A percentile compares a stretch with the other conserved stretches of the same genome.
These are phyloP conservation scores for Emesis russula DNA, from an alignment of 2,888 invertebrate species.

Conservation along the genomic window DNA sequence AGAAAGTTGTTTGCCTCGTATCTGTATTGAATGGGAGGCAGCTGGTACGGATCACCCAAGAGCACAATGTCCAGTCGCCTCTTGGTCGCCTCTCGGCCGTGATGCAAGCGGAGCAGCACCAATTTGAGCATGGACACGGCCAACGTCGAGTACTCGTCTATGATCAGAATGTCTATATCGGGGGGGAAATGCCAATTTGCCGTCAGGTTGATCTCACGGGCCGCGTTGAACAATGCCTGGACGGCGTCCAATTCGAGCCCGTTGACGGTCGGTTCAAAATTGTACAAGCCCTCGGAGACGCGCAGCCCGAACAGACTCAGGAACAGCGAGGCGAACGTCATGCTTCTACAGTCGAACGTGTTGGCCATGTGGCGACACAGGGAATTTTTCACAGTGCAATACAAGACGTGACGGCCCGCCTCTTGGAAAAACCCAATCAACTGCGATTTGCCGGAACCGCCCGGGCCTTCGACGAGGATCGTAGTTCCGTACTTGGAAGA, in stretches of 20 bases:
- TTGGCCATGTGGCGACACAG: slow-evolving; percentile 10
- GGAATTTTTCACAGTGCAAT: slow-evolving; percentile 13
- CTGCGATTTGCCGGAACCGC: not conserved
- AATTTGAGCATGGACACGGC: slow-evolving; percentile 16
- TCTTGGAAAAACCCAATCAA: slow-evolving; percentile 6
- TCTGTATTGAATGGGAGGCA: no score
- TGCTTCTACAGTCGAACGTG: slow-evolving; percentile 9
- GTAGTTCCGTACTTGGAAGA: not conserved
- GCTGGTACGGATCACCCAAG: no score
- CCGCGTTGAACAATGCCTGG: slow-evolving; percentile 13
- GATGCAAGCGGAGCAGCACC: slow-evolving; percentile 8
- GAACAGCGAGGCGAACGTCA: slow-evolving; percentile 7
- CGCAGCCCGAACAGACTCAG: slow-evolving; percentile 13
- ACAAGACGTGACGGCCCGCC: not conserved
- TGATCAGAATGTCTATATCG: not conserved
- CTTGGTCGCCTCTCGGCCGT: not conserved
- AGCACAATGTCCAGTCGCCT: no score
- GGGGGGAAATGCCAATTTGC: not conserved
- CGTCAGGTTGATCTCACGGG: slow-evolving; percentile 5
- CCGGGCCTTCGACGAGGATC: slow-evolving; percentile 5
- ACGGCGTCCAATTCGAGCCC: slow-evolving; percentile 7
- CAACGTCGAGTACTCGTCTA: slow-evolving; percentile 10
- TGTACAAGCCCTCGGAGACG: not conserved
- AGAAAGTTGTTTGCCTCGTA: slow-evolving; percentile 6
- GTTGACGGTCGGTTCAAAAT: slow-evolving; percentile 2